phyloP scores from a whole-genome alignment of 2,113 vertebrate species.

The Struthio camelus region DNA sequence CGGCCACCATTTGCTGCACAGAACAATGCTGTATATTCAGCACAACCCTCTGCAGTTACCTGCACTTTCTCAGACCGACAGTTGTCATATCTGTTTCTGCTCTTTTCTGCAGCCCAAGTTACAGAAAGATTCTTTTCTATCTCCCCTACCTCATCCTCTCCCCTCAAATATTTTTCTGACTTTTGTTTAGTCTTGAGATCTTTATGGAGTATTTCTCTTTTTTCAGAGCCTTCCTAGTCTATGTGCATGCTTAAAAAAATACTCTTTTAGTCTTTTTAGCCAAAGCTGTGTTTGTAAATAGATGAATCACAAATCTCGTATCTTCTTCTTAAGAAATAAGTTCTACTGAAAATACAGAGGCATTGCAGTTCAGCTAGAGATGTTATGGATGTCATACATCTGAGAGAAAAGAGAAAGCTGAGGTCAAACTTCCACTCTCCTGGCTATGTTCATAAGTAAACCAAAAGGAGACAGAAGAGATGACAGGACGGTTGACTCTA shows the following conservation, averaged over 20 bases:
- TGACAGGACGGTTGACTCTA: not conserved
- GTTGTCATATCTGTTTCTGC: not conserved
- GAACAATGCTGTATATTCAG: not conserved
- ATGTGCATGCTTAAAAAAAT: not conserved
- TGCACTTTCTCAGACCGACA: not conserved
- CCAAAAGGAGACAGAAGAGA: accelerated
- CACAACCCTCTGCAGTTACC: not conserved
- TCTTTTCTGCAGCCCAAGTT: not conserved
- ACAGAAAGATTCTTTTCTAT: not conserved
- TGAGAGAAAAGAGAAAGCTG: not conserved
- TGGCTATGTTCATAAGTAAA: not conserved
- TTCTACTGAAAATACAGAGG: not conserved
- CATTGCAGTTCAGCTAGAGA: not conserved
- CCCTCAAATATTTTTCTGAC: slow-evolving; percentile 34
- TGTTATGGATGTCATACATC: not conserved
- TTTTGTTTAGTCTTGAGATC: slow-evolving; percentile 43
- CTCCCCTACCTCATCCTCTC: not conserved
- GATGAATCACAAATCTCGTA: slow-evolving; percentile 36
- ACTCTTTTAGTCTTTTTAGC: not conserved
- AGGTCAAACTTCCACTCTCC: not conserved
- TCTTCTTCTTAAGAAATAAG: not conserved
- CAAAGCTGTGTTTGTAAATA: slow-evolving; percentile 20
- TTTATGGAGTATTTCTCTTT: slow-evolving; percentile 1
- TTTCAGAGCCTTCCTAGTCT: slow-evolving; percentile 5
- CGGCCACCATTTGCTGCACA: not conserved